These are phyloP conservation scores for Anastrepha obliqua DNA, from an alignment of 1,140 invertebrate species.

Conservation along the genomic window DNA sequence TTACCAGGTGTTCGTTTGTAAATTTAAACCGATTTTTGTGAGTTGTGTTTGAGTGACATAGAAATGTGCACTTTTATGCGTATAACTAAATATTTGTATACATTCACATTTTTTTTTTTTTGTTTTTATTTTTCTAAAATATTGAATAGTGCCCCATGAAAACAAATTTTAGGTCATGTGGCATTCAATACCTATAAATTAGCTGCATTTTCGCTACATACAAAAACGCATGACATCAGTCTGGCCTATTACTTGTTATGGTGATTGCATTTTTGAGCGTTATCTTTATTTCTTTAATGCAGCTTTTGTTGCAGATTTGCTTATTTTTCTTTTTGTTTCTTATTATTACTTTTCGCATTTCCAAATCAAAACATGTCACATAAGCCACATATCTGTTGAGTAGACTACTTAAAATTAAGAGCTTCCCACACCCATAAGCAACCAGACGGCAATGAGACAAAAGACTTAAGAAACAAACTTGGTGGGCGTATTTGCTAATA, in stretches of 20 bases:
- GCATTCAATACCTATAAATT: not conserved
- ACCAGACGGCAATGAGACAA: constrained; percentile 38
- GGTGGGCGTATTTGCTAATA: constrained; percentile 20
- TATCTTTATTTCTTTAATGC: not conserved
- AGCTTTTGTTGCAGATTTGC: not conserved
- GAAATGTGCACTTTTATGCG: not conserved
- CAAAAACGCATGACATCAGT: not conserved
- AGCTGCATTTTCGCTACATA: not conserved
- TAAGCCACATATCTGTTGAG: not conserved
- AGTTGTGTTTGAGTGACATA: not conserved
- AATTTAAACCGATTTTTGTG: not conserved
- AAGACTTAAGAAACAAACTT: constrained; percentile 50
- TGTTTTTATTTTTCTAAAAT: not conserved
- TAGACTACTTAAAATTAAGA: constrained; percentile 31
- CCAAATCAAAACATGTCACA: not conserved
- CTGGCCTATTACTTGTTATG: not conserved
- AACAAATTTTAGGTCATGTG: not conserved
- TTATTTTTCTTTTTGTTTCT: not conserved
- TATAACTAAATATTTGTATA: too few species aligned
- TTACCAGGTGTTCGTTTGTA: constrained; percentile 17
- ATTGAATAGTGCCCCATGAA: not conserved
- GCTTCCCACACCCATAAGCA: constrained; percentile 26
- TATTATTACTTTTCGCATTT: not conserved
- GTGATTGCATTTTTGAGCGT: not conserved
- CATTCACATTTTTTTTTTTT: too few species aligned